Base-by-base conservation (phyloP, 2,113 vertebrate species). In the Chlorodrepanis virens region DNA sequence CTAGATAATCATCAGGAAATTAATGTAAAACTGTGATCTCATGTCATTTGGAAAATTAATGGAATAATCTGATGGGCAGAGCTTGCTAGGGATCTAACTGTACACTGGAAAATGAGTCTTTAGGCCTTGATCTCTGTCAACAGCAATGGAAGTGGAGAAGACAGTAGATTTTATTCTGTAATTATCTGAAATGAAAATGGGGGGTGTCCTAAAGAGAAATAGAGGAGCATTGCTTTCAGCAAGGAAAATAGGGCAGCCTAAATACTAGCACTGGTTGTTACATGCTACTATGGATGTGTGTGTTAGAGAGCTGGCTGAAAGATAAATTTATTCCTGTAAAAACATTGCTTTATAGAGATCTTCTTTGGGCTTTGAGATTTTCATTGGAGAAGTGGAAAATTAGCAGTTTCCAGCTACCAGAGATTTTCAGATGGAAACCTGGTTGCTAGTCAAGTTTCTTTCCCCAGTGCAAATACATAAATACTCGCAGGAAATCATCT, bases 11-110 rank as follows among this genome's bases (percentile, higher is more conserved):
- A 90, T 95, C 90, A 86, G 68, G 72, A 94, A 94, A 47, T 74
- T 12, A 94, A 74, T 53, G 31, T 85, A 90, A 78, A 92, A 64
- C 60, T 64, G 75, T 93, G 85, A 92, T 95, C 68, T 96, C 82
- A 68, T 90, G 68, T 80, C 18, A 45, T 89, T 92, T 91, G 56
- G 92, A 95, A 86, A 92, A 67, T 63, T 90, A 87, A 70, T 87
- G 57, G 54, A 67, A 44, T 81, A 90, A 96, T 95, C 87, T 92
- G 82, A 81, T 89, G 77, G 88, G 85, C 83, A 94, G 76, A 93
- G 28, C 31, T 93, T 86, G 28, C 29, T 90, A 37, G 57, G 28
- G 54, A 85, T 75, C 63, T 65, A 39, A 75, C 22, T 74, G 28
- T 74, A 71, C 28, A 67, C 23, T 88, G n/a, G 65, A 78, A 94